Conservation (phyloP, 2,113 vertebrate genomes). For the Irena cyanogastra region DNA sequence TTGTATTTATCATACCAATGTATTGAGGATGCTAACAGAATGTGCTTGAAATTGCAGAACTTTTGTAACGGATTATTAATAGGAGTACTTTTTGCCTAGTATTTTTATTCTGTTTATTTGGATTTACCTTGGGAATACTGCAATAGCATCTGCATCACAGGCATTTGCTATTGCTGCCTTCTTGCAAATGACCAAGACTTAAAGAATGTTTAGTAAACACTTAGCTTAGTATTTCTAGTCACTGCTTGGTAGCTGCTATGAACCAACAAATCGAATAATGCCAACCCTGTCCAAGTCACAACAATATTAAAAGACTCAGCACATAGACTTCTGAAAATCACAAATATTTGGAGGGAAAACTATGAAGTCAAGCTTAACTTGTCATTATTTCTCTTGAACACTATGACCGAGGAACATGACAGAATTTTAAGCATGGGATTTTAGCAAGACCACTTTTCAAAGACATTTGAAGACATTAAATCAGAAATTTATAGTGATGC, state of each 20-base stretch:
- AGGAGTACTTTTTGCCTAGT: neutral
- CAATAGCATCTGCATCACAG: neutral
- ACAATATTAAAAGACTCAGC: neutral
- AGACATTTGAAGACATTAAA: neutral
- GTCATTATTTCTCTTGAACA: neutral
- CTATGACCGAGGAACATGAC: neutral
- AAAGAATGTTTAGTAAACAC: neutral
- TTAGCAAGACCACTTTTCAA: neutral
- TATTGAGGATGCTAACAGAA: neutral
- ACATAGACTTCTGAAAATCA: neutral
- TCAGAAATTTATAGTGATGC: neutral
- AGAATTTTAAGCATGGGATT: neutral
- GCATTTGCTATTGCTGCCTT: neutral
- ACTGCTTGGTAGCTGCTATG: neutral
- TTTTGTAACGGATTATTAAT: neutral
- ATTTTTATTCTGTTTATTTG: neutral
- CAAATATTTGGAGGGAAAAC: neutral
- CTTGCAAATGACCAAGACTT: neutral
- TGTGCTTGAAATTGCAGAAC: neutral
- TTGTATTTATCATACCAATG: neutral
- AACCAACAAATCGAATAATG: neutral
- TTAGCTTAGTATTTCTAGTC: neutral
- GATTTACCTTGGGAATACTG: neutral
- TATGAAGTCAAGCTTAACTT: neutral
- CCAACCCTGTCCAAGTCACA: neutral